Conservation (phyloP, 2,888 invertebrate genomes). For the Drosophila colorata region DNA sequence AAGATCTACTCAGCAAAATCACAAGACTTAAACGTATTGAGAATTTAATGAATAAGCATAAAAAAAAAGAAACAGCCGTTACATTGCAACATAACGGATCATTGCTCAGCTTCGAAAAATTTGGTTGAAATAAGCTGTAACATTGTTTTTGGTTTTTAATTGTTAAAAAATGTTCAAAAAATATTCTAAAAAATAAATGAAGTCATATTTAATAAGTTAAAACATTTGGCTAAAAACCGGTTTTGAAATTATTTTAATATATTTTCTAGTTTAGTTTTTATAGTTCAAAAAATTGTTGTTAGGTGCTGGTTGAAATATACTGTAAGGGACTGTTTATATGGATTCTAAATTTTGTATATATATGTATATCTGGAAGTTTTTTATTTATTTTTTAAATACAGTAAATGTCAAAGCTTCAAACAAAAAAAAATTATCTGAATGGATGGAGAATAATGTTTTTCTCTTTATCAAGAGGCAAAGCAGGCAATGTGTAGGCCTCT, state of each 20-base stretch:
- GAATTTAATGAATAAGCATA: not conserved
- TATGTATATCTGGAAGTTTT: too few relatives aligned
- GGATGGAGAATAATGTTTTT: constrained; percentile 29
- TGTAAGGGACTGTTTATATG: too few relatives aligned
- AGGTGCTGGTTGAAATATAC: too few relatives aligned
- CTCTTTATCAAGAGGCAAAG: constrained; percentile 38
- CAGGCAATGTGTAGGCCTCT: constrained; percentile 37
- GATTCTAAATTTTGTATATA: too few relatives aligned
- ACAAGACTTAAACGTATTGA: not conserved
- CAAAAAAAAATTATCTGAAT: constrained; percentile 19
- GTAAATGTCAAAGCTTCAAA: constrained; percentile 42
- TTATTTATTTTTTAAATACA: constrained; percentile 29
- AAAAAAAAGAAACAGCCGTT: not conserved
- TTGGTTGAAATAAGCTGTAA: not conserved
- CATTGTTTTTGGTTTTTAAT: not conserved
- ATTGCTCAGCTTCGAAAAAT: not conserved
- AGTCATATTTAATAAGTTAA: not conserved
- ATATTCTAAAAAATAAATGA: not conserved
- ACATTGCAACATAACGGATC: not conserved
- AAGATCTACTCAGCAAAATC: not conserved
- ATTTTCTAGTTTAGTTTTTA: not conserved
- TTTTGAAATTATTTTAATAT: too few relatives aligned
- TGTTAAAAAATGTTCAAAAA: too few relatives aligned
- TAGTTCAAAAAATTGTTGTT: too few relatives aligned
- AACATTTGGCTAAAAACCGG: too few relatives aligned